These are phyloP conservation scores for Sylvilagus bachmani DNA, from an alignment of 2,113 vertebrate genomes.

Conservation along the genomic window DNA sequence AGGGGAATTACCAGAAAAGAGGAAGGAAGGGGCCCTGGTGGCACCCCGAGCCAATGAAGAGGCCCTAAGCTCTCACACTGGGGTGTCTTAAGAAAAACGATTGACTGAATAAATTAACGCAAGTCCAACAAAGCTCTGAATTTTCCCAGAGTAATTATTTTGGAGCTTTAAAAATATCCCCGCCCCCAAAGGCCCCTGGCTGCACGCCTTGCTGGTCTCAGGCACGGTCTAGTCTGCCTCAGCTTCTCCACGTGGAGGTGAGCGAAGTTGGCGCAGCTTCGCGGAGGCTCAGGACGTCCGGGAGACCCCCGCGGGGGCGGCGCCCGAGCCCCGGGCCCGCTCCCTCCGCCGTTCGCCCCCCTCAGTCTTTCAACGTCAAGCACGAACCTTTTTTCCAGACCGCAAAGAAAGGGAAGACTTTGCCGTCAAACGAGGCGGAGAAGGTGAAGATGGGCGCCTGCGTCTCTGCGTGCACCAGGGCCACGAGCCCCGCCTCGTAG, in stretches of 20 bases:
- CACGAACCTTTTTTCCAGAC: slow-evolving; percentile 48
- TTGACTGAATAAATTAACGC: background rate
- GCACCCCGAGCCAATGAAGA: background rate
- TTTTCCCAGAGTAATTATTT: background rate
- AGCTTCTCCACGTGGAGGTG: background rate
- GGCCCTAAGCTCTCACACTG: too few relatives aligned
- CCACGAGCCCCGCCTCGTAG: background rate
- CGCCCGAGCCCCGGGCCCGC: too few relatives aligned
- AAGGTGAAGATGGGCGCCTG: slow-evolving; percentile 43
- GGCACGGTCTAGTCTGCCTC: background rate
- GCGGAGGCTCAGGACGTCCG: rapidly evolving
- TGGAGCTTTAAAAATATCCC: background rate
- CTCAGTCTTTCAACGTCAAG: background rate
- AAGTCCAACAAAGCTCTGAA: background rate
- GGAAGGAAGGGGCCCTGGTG: background rate
- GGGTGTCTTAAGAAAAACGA: background rate
- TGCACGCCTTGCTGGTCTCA: background rate
- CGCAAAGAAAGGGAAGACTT: slow-evolving; percentile 41
- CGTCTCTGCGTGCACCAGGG: background rate
- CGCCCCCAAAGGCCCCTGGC: background rate
- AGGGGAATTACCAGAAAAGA: background rate
- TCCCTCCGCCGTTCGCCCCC: too few relatives aligned
- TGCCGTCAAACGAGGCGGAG: background rate
- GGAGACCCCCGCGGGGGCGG: background rate
- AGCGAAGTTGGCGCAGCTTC: background rate